Percentiles rank a stretch among this genome's conserved stretches.
phyloP scores from a whole-genome alignment of 2,113 vertebrate genomes.

The Melanerpes aurifrons region DNA sequence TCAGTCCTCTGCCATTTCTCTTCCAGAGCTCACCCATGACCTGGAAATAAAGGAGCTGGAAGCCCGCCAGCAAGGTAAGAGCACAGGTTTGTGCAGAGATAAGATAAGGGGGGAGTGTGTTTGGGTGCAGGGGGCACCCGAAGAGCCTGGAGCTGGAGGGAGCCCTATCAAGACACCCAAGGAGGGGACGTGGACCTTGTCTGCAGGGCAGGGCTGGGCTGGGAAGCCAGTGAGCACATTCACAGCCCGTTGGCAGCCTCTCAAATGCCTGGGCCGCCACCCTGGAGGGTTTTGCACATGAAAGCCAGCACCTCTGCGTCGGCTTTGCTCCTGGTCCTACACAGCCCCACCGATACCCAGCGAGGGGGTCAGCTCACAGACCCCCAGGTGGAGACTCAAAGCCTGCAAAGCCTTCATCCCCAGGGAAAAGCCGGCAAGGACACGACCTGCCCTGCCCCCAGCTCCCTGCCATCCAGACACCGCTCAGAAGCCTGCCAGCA shows the following conservation, averaged over 20 bases:
- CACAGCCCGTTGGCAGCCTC: neutral
- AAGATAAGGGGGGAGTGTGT: neutral
- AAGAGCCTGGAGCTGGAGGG: fast-evolving
- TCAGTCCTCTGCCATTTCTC: constrained; percentile 15
- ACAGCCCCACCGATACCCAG: neutral
- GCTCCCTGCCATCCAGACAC: neutral
- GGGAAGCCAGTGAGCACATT: neutral
- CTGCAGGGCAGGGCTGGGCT: neutral
- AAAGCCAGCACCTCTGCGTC: neutral
- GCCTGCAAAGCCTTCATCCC: neutral
- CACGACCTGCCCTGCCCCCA: too few relatives aligned
- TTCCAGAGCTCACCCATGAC: constrained; percentile 79
- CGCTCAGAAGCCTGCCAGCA: neutral
- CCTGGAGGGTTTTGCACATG: neutral
- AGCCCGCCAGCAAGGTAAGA: constrained; percentile 80
- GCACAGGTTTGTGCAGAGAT: neutral
- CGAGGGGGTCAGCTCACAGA: neutral
- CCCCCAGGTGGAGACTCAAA: neutral
- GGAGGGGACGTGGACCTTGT: neutral
- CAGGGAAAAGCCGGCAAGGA: neutral
- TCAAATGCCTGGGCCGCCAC: neutral
- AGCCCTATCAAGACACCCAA: neutral
- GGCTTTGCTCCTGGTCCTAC: neutral
- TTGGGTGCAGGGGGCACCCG: fast-evolving
- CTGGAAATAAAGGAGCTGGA: constrained; percentile 79